A percentile compares a stretch with the other conserved stretches of the same genome.
These are phyloP conservation scores for Actinernus sp. DNA, from an alignment of 92 coral and sea anemone species.

Conservation along the genomic window DNA sequence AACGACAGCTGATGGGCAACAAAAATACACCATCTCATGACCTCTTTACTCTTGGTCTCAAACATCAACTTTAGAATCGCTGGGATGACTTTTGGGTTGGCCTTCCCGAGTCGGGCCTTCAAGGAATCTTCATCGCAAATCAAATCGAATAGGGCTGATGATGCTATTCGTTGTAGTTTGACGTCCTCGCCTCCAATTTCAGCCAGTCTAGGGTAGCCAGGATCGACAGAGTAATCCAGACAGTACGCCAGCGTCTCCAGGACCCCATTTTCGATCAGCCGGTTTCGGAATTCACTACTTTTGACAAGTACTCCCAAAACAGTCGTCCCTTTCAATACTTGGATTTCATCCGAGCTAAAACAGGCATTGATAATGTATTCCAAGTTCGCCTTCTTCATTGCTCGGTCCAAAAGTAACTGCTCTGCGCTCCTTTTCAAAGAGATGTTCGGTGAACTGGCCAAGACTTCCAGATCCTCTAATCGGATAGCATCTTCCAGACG, in stretches of 20 bases:
- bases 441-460: slow-evolving; percentile 83
- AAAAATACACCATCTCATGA: slow-evolving; percentile 88
- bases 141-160: slow-evolving; percentile 85
- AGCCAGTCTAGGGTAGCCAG: slow-evolving; percentile 66
- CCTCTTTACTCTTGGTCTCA: slow-evolving; percentile 76
- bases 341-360: slow-evolving; percentile 63
- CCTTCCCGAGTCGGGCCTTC: slow-evolving; percentile 53
- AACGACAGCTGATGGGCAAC: slow-evolving; percentile 78
- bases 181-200: slow-evolving; percentile 64
- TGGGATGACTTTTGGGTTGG: slow-evolving; percentile 66
- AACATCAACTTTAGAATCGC: slow-evolving; percentile 69
- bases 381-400: slow-evolving; percentile 72
- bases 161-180: slow-evolving; percentile 71
- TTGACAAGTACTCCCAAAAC: slow-evolving; percentile 82
- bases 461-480: slow-evolving; percentile 73
- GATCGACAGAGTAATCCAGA: slow-evolving; percentile 70
- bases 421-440: slow-evolving; percentile 84
- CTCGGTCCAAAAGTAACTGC: slow-evolving; percentile 79
- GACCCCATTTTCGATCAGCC: slow-evolving; percentile 62
- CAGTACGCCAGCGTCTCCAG: slow-evolving; percentile 79
- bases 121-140: slow-evolving; percentile 72
- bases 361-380: slow-evolving; percentile 74
- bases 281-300: slow-evolving; percentile 62
- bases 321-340: slow-evolving; percentile 83
- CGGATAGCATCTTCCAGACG: slow-evolving; percentile 76